Percentiles rank a stretch among this genome's conserved stretches.
These are phyloP conservation scores for Gymnocheta viridis DNA, from an alignment of 2,888 invertebrate species.

Conservation along the genomic window DNA sequence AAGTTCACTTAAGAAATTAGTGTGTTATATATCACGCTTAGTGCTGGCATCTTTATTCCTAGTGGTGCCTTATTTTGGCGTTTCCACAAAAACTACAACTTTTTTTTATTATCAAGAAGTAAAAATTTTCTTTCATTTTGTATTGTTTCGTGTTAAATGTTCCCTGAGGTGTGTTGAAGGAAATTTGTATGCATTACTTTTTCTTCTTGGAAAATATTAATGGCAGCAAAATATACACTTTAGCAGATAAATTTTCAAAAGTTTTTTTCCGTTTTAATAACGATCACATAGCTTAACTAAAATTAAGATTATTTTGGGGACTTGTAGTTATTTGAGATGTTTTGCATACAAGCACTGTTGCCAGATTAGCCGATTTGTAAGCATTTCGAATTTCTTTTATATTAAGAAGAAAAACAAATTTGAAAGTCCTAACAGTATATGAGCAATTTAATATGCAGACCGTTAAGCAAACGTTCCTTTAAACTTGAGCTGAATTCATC, in stretches of 20 bases:
- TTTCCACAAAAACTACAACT: background rate
- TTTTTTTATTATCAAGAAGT: constrained; percentile 11
- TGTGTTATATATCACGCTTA: constrained; percentile 16
- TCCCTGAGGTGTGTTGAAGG: constrained; percentile 50
- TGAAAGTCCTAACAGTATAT: too few relatives aligned
- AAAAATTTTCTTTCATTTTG: constrained; percentile 17
- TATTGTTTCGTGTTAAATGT: constrained; percentile 53
- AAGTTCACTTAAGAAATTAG: constrained; percentile 20
- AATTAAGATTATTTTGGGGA: background rate
- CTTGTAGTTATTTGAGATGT: background rate
- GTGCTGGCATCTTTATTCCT: constrained; percentile 20
- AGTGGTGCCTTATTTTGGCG: constrained; percentile 29
- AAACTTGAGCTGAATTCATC: too few relatives aligned
- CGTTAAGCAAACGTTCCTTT: too few relatives aligned
- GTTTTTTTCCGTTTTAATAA: constrained; percentile 24
- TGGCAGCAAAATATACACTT: background rate
- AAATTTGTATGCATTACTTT: background rate
- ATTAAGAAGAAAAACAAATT: too few relatives aligned
- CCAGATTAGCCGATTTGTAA: background rate
- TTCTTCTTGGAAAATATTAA: background rate
- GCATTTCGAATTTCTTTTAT: too few relatives aligned
- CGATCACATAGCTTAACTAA: constrained; percentile 7
- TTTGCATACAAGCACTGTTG: too few relatives aligned
- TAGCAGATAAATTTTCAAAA: constrained; percentile 41
- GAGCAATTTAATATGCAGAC: too few relatives aligned